Percentiles rank a stretch among this genome's conserved stretches.
These are phyloP conservation scores for Paramormyrops hopkinsi DNA, from an alignment of 2,797 vertebrate species.

Conservation along the genomic window DNA sequence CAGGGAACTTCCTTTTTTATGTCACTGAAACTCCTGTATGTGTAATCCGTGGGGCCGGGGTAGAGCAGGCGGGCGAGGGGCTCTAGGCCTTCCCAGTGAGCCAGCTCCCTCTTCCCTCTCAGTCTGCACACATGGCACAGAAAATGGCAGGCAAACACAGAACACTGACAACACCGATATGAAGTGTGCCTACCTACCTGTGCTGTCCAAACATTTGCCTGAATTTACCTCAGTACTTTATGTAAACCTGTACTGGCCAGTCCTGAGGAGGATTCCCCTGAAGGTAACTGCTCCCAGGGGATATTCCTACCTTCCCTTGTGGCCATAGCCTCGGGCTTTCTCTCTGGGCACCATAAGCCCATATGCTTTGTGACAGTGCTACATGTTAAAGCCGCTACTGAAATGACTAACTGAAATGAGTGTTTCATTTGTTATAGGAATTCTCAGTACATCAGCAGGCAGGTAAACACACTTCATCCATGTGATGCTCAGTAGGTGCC, in stretches of 20 bases:
- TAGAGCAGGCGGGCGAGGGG: constrained; percentile 69
- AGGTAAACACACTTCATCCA: neutral
- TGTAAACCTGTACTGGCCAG: neutral
- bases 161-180: neutral
- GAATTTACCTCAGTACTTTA: neutral
- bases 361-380: neutral
- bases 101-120: constrained; percentile 71
- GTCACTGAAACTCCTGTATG: constrained; percentile 74
- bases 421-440: neutral
- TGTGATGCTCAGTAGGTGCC: neutral
- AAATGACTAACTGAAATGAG: neutral
- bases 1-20: constrained; percentile 78
- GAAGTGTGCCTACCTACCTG: neutral
- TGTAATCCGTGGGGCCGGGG: constrained; percentile 72
- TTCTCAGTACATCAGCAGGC: neutral
- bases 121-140: neutral
- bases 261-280: neutral
- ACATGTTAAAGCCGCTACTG: neutral
- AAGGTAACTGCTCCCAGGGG: neutral
- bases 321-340: neutral
- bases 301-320: neutral
- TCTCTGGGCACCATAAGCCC: neutral
- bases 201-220: neutral
- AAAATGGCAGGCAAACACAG: neutral
- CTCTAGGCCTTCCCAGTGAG: constrained; percentile 76